Conservation (phyloP, 2,113 vertebrate genomes). For the Tauraco erythrolophus region DNA sequence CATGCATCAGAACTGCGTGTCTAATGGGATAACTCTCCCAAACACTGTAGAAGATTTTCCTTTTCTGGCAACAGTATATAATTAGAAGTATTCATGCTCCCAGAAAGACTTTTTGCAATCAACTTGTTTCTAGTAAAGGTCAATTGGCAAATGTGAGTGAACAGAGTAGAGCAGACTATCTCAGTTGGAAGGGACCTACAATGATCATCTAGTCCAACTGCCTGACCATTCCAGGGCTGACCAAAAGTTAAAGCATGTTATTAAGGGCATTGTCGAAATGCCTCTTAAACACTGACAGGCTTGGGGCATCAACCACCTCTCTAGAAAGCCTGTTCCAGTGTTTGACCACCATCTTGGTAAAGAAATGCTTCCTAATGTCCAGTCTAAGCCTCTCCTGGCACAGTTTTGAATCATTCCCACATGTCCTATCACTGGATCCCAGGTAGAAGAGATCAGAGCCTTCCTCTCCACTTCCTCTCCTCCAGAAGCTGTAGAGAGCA, state of each 20-base stretch:
- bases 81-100: background rate
- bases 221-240: background rate
- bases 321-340: background rate
- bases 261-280: background rate
- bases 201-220: background rate
- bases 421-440: accelerated
- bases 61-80: background rate
- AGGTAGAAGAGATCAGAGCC: background rate
- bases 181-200: background rate
- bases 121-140: background rate
- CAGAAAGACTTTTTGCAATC: background rate
- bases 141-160: background rate
- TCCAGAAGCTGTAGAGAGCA: background rate
- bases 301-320: background rate
- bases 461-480: background rate
- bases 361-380: background rate
- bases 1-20: background rate
- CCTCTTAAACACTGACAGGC: background rate
- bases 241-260: background rate
- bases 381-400: background rate
- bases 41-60: background rate
- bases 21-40: background rate
- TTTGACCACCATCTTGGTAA: background rate
- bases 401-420: background rate
- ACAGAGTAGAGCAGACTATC: background rate